Base-by-base conservation (phyloP, 2,888 invertebrate species). In the Scrobipalpa costella region DNA sequence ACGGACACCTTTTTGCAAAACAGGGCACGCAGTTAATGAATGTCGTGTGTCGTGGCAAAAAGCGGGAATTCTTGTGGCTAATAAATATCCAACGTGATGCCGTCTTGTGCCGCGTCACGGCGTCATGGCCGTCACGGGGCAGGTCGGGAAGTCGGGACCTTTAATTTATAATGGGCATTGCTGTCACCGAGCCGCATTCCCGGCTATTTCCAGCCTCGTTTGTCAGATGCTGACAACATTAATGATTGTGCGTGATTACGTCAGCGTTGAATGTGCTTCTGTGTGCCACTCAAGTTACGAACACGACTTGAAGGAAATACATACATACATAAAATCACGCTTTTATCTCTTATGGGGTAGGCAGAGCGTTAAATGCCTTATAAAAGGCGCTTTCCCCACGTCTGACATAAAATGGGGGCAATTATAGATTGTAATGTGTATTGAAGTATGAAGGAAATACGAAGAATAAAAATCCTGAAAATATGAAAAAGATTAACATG, bases 41-140 rank as follows among this genome's bases (percentile, higher is more conserved):
- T 77, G 85, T 80, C 87, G 88, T 84, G 87, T 85, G 89, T 79
- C 86, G 66, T 7, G 62, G 78, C 86, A 90, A 90, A 90, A 90
- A 90, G 78, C 68, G 64, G 64, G 74, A 77, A 83, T 81, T 77
- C 80, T 71, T 62, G 60, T 55, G 65, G 73, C 76, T 77, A 80
- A 86, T 90, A 89, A 88, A 89, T 90, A 83, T 84, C 77, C 70
- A 68, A 73, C 27, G 27, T 27, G 2, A 27, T 27, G 27, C 27
- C 27, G 27, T 27, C 81, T 74, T 80, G 74, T 78, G 78, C 77
- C 72, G 76, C 78, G 75, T 68, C 72, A 68, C 55, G 67, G 57
- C n/a, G n/a, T n/a, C n/a, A n/a, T n/a, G n/a, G n/a, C n/a, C n/a
- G n/a, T n/a, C 33, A 62, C 57, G 50, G 38, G 68, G 62, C 67